These are phyloP conservation scores for Hippocampus abdominalis DNA, from an alignment of 2,113 vertebrate genomes.

Conservation along the genomic window DNA sequence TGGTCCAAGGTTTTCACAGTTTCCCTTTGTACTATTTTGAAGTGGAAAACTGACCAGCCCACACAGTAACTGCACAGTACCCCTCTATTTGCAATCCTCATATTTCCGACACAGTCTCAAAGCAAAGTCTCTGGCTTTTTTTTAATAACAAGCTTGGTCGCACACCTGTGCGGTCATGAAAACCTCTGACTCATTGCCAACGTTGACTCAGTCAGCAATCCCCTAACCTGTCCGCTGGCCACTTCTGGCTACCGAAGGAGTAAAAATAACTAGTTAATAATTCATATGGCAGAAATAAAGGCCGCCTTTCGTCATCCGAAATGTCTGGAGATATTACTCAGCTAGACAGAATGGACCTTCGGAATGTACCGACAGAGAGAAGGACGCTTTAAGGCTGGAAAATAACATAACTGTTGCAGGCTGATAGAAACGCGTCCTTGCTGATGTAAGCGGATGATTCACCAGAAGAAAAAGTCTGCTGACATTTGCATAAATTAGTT, in stretches of 20 bases:
- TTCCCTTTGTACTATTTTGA: background rate
- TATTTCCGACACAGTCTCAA: conserved; percentile 41
- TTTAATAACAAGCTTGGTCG: conserved; percentile 62
- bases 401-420: background rate
- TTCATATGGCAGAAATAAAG: conserved; percentile 60
- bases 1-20: background rate
- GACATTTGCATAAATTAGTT: background rate
- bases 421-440: background rate
- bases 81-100: conserved; percentile 50
- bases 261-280: conserved; percentile 61
- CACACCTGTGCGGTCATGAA: conserved; percentile 49
- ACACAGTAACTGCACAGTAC: conserved; percentile 21
- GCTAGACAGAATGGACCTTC: conserved; percentile 22
- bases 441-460: background rate
- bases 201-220: conserved; percentile 64
- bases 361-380: conserved; percentile 7
- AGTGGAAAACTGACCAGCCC: background rate
- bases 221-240: conserved; percentile 66
- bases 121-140: conserved; percentile 33
- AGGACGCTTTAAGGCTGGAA: background rate
- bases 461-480: background rate
- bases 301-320: conserved; percentile 53
- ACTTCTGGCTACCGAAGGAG: conserved; percentile 43
- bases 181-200: conserved; percentile 62
- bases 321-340: conserved; percentile 51